Conservation (phyloP, 2,888 invertebrate species). For the Ectemnius lituratus region DNA sequence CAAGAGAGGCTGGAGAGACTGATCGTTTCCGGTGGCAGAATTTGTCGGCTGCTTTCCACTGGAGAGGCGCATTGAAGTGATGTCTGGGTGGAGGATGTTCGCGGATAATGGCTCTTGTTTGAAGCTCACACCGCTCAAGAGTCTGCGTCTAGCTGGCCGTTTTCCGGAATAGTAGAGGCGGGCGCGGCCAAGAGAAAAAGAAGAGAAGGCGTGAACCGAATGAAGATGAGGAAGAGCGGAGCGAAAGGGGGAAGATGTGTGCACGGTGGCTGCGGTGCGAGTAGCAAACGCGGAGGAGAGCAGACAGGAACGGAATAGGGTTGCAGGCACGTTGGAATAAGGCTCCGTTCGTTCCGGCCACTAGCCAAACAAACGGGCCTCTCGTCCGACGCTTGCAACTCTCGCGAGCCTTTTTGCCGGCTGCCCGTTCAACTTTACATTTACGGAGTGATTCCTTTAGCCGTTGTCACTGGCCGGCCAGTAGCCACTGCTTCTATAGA, state of each 20-base stretch:
- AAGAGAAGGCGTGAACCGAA: slow-evolving; percentile 53
- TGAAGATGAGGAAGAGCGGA: slow-evolving; percentile 22
- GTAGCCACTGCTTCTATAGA: slow-evolving; percentile 63
- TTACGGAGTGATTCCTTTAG: slow-evolving; percentile 70
- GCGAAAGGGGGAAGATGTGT: slow-evolving; percentile 16
- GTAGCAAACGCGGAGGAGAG: slow-evolving; percentile 42
- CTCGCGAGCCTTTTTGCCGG: slow-evolving; percentile 49
- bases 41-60: too few species aligned
- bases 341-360: slow-evolving; percentile 53
- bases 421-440: slow-evolving; percentile 64
- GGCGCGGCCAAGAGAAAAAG: slow-evolving; percentile 48
- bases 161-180: slow-evolving; percentile 53
- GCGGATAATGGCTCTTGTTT: too few species aligned
- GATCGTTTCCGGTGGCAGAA: too few species aligned
- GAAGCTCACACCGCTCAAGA: not conserved
- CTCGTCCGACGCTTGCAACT: slow-evolving; percentile 49
- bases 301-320: slow-evolving; percentile 41
- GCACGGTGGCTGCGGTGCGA: too few species aligned
- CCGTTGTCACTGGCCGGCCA: slow-evolving; percentile 60
- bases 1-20: too few species aligned
- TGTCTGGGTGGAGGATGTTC: too few species aligned
- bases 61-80: too few species aligned
- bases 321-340: slow-evolving; percentile 40
- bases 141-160: slow-evolving; percentile 22
- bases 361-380: slow-evolving; percentile 61